phyloP scores from a whole-genome alignment of 2,113 vertebrate species.

The Vanacampus margaritifer region DNA sequence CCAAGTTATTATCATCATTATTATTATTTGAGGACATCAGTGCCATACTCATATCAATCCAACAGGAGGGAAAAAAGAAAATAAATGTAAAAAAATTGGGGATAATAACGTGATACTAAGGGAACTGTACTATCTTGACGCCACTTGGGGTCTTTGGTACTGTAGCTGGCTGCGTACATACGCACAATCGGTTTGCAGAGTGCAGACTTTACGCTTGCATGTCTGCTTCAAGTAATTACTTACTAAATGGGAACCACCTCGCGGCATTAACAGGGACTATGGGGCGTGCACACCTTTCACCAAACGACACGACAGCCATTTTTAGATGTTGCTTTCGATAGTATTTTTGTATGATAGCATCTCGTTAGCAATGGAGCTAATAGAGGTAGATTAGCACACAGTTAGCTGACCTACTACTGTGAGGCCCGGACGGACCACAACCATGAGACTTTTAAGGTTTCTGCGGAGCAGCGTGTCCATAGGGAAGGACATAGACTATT shows the following conservation, averaged over 20 bases:
- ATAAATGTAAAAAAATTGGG: not conserved
- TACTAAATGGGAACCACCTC: not conserved
- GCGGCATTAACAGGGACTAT: not conserved
- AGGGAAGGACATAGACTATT: slow-evolving; percentile 74
- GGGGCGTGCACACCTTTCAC: not conserved
- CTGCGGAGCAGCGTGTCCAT: slow-evolving; percentile 65
- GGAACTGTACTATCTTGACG: slow-evolving; percentile 21
- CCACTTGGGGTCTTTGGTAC: slow-evolving; percentile 21
- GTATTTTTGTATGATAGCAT: not conserved
- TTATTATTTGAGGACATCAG: too few relatives aligned
- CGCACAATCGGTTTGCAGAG: not conserved
- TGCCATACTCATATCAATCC: too few relatives aligned
- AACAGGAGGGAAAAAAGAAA: too few relatives aligned
- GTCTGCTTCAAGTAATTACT: not conserved
- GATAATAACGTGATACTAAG: not conserved
- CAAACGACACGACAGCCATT: not conserved
- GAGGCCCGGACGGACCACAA: slow-evolving; percentile 2
- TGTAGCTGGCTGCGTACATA: not conserved
- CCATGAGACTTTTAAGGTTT: slow-evolving; percentile 71
- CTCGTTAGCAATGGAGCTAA: slow-evolving; percentile 30
- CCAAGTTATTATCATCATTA: too few relatives aligned
- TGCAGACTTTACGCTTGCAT: not conserved
- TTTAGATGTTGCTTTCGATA: not conserved
- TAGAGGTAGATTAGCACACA: not conserved
- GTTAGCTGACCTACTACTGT: not conserved